phyloP scores from a whole-genome alignment of 1,140 invertebrate species.

The Drosophila kohkoa region DNA sequence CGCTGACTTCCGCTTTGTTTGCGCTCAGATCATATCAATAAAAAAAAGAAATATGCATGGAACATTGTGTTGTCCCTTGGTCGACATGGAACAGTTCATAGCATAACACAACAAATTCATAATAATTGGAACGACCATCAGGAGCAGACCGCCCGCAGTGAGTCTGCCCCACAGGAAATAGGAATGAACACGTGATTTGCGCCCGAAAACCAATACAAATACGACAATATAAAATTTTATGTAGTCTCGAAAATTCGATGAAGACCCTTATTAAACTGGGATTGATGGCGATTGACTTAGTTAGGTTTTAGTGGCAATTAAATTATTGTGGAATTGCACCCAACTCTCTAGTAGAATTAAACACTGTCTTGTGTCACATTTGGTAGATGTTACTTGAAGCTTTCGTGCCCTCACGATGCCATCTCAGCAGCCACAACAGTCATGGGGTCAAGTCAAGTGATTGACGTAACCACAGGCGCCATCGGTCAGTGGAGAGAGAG shows the following conservation, averaged over 20 bases:
- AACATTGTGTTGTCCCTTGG: conserved; percentile 7
- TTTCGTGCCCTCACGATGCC: conserved; percentile 46
- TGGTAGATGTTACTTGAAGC: neutral
- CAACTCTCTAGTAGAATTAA: no score
- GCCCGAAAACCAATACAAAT: conserved; percentile 3
- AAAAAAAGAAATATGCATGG: conserved; percentile 31
- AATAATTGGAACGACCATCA: conserved; percentile 55
- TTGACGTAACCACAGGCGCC: conserved; percentile 66
- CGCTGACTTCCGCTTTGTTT: conserved; percentile 41
- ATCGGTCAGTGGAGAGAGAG: conserved; percentile 16
- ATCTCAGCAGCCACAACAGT: conserved; percentile 44
- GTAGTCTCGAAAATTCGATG: neutral
- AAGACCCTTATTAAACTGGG: neutral
- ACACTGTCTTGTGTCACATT: neutral
- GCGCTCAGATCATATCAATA: conserved; percentile 48
- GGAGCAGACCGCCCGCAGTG: conserved; percentile 18
- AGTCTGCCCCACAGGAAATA: conserved; percentile 21
- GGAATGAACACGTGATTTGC: conserved; percentile 38
- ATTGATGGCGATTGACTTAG: neutral
- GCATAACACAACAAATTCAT: conserved; percentile 51
- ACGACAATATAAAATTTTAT: neutral
- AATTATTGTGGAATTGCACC: neutral
- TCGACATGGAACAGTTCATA: conserved; percentile 3
- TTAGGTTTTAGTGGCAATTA: neutral
- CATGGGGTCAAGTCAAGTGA: conserved; percentile 52